These are phyloP conservation scores for Rhodinocichla rosea DNA, from an alignment of 2,113 vertebrate species.

Conservation along the genomic window DNA sequence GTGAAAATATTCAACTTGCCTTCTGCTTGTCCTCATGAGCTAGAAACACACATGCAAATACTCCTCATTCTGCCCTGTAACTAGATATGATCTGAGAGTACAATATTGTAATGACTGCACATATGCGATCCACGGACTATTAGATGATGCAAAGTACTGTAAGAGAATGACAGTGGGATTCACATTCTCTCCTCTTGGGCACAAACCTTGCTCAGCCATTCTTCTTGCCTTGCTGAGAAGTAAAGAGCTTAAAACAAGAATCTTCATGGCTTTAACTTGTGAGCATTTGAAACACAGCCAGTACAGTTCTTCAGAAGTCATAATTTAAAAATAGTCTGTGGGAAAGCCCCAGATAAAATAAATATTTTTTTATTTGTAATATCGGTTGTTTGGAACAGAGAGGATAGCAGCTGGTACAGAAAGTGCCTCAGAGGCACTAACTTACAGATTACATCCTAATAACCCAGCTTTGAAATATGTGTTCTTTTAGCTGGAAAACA, in stretches of 20 bases:
- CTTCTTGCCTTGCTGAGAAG: not conserved
- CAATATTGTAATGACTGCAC: not conserved
- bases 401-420: conserved; percentile 39
- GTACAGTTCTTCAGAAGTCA: conserved; percentile 46
- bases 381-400: conserved; percentile 36
- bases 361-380: conserved; percentile 61
- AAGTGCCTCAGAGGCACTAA: conserved; percentile 34
- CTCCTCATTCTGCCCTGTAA: not conserved
- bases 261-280: not conserved
- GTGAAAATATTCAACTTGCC: not conserved
- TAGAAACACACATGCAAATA: not conserved
- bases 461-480: not conserved
- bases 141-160: not conserved
- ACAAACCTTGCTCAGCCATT: not conserved
- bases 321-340: conserved; percentile 69
- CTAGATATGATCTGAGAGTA: not conserved
- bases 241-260: not conserved
- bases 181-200: not conserved
- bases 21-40: not conserved
- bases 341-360: conserved; percentile 65
- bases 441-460: not conserved
- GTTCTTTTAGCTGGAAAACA: conserved; percentile 21
- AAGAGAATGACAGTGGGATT: not conserved
- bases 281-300: not conserved
- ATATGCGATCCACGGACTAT: not conserved